A percentile compares a stretch with the other conserved stretches of the same genome.
phyloP scores from a whole-genome alignment of 2,113 vertebrate species.

The Hypocryptadius cinnamomeus region DNA sequence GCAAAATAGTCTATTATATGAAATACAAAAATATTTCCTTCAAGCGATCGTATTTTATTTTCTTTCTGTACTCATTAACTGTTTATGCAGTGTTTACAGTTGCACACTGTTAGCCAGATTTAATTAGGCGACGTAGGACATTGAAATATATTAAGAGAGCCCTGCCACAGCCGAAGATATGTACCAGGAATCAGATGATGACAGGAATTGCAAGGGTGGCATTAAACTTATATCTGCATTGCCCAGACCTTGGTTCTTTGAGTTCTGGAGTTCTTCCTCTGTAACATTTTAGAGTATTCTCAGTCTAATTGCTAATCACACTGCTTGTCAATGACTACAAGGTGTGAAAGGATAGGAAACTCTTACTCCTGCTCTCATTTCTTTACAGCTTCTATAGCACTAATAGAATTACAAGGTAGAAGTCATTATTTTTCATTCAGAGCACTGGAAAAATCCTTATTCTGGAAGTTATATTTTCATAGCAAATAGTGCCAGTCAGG shows the following conservation, averaged over 20 bases:
- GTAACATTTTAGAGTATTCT: neutral
- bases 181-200: neutral
- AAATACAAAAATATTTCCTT: neutral
- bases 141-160: neutral
- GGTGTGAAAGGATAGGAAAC: neutral
- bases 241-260: neutral
- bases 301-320: neutral
- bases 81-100: neutral
- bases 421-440: neutral
- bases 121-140: neutral
- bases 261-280: neutral
- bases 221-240: neutral
- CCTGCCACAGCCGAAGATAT: neutral
- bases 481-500: neutral
- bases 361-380: neutral
- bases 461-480: neutral
- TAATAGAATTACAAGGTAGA: neutral
- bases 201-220: neutral
- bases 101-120: neutral
- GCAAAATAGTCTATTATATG: neutral
- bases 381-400: neutral
- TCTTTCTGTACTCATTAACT: neutral
- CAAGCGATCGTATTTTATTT: neutral
- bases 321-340: neutral
- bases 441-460: neutral